These are phyloP conservation scores for Phrixothrix hirtus DNA, from an alignment of 2,888 invertebrate species.

Conservation along the genomic window DNA sequence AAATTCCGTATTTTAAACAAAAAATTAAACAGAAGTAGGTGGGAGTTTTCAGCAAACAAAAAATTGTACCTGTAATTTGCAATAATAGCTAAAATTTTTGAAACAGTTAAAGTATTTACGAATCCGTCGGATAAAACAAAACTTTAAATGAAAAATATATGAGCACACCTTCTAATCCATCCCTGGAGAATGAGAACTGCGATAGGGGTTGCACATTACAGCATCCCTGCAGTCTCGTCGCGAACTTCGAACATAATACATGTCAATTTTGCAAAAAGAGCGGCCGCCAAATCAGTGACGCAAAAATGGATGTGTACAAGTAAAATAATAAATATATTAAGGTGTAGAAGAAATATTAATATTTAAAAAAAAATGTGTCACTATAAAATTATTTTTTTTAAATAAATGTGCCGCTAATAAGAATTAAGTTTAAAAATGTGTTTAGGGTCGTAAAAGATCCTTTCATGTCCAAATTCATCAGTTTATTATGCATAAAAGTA, in stretches of 20 bases:
- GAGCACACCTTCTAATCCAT: slow-evolving; percentile 36
- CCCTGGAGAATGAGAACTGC: slow-evolving; percentile 33
- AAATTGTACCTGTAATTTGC: too few species aligned
- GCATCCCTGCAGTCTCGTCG: slow-evolving; percentile 53
- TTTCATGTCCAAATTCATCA: too few species aligned
- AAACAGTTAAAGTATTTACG: not conserved
- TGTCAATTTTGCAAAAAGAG: slow-evolving; percentile 15
- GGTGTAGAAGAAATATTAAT: not conserved
- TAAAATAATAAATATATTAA: not conserved
- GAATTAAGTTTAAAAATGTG: not conserved
- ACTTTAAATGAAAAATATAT: slow-evolving; percentile 22
- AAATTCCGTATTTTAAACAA: too few species aligned
- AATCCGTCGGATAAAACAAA: slow-evolving; percentile 1
- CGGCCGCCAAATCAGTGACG: slow-evolving; percentile 8
- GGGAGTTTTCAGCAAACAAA: too few species aligned
- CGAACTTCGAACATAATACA: slow-evolving; percentile 38
- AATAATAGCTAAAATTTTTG: too few species aligned
- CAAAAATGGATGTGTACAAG: slow-evolving; percentile 11
- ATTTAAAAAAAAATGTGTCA: not conserved
- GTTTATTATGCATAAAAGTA: too few species aligned
- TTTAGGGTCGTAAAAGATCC: not conserved
- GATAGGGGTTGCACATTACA: slow-evolving; percentile 39
- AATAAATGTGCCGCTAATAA: not conserved
- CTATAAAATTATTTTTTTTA: not conserved
- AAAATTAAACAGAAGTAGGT: too few species aligned